Conservation (phyloP, 2,888 invertebrate species). For the Norana najaformis region DNA sequence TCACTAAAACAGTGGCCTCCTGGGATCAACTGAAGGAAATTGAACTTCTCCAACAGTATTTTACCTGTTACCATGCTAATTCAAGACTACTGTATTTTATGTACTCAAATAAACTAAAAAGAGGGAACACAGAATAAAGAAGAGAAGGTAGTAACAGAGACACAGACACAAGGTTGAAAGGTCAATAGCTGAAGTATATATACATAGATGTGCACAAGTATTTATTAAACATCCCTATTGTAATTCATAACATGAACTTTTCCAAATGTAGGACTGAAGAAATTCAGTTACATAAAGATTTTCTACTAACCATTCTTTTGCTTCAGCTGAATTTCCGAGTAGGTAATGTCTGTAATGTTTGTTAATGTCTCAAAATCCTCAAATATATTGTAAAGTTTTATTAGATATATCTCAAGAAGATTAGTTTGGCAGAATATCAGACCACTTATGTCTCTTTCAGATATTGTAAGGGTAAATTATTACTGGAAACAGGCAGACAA, state of each 20-base stretch:
- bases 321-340: conserved; percentile 67
- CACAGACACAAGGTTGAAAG: not conserved
- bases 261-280: not conserved
- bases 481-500: not conserved
- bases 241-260: not conserved
- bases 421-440: not conserved
- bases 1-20: too few species aligned
- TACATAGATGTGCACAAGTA: not conserved
- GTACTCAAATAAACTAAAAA: too few species aligned
- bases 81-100: too few species aligned
- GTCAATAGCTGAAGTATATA: not conserved
- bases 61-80: too few species aligned
- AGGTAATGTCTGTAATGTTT: conserved; percentile 69
- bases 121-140: too few species aligned
- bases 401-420: not conserved
- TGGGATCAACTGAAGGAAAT: too few species aligned
- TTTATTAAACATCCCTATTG: not conserved
- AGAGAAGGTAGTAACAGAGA: too few species aligned
- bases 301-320: conserved; percentile 60
- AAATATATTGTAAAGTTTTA: not conserved
- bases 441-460: not conserved
- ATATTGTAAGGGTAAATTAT: too few species aligned
- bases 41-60: too few species aligned
- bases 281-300: not conserved
- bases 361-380: conserved; percentile 44